These are phyloP conservation scores for Lagopus leucura DNA, from an alignment of 2,113 vertebrate species.

Conservation along the genomic window DNA sequence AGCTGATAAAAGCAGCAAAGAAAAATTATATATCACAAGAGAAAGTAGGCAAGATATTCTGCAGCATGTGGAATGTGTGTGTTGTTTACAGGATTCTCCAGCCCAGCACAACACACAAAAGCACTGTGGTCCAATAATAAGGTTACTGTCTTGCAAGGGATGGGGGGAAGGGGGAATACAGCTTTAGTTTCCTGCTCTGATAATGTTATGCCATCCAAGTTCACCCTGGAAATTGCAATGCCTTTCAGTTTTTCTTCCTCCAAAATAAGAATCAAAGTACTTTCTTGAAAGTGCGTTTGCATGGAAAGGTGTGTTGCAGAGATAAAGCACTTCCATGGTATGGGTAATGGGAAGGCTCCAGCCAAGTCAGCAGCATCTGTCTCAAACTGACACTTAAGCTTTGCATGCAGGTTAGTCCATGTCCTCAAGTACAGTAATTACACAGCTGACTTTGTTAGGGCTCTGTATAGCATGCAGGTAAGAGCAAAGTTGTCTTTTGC, in stretches of 20 bases:
- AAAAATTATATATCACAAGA: no score
- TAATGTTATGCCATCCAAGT: background rate
- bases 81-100: background rate
- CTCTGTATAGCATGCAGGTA: background rate
- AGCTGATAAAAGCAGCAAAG: background rate
- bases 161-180: background rate
- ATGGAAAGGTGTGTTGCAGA: background rate
- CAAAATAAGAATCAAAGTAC: background rate
- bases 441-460: background rate
- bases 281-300: background rate
- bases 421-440: slow-evolving; percentile 7
- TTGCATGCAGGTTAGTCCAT: background rate
- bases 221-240: background rate
- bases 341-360: background rate
- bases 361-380: slow-evolving; percentile 49
- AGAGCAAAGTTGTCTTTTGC: background rate
- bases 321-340: background rate
- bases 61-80: background rate
- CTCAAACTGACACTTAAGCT: slow-evolving; percentile 14
- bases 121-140: background rate
- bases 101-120: background rate
- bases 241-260: background rate
- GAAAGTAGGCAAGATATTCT: background rate
- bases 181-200: background rate
- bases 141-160: background rate